Evolutionary conservation across 2,797 vertebrate species (phyloP).

Genomic region (Premnoplex brunnescens): DNA sequence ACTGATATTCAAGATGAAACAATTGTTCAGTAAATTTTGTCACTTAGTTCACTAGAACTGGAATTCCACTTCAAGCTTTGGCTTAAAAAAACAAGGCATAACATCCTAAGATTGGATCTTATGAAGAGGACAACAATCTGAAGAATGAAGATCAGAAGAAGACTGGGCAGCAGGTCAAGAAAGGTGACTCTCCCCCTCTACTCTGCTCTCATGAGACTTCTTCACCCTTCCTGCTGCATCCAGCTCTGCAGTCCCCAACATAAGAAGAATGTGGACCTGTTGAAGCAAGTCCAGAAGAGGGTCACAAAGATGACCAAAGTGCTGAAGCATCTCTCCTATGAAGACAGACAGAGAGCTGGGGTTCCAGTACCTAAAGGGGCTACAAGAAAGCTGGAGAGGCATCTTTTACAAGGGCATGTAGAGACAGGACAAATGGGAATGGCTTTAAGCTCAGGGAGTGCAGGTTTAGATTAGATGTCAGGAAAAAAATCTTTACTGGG

Average conservation of each 20-base stretch:
- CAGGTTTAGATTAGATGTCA: background rate
- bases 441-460: background rate
- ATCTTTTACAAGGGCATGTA: background rate
- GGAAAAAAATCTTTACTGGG: background rate
- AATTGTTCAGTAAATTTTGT: background rate
- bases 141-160: background rate
- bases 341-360: background rate
- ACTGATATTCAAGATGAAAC: background rate
- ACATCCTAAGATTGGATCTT: background rate
- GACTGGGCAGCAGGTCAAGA: fast-evolving
- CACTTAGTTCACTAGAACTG: background rate
- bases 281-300: background rate
- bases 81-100: background rate
- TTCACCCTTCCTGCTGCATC: background rate
- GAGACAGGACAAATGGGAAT: background rate
- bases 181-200: background rate
- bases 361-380: background rate
- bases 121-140: background rate
- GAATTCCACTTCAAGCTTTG: background rate
- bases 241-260: background rate
- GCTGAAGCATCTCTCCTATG: background rate
- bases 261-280: background rate
- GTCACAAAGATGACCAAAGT: background rate
- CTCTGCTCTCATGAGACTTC: background rate
- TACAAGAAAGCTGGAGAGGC: background rate